Conservation (phyloP, 2,888 invertebrate species). For the Torymus auratus region DNA sequence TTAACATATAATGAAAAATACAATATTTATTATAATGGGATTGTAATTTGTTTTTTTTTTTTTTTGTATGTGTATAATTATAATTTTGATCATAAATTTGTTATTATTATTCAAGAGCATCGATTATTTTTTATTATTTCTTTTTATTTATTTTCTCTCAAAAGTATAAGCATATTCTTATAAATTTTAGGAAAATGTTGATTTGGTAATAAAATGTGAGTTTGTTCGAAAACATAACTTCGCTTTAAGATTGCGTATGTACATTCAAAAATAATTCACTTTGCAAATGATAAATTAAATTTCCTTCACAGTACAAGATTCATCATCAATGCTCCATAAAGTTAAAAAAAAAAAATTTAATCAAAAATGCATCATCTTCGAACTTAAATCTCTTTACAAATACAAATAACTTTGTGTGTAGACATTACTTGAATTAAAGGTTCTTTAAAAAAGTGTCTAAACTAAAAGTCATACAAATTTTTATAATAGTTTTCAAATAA, state of each 20-base stretch:
- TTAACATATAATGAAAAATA: constrained; percentile 36
- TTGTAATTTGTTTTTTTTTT: neutral
- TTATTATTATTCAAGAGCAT: constrained; percentile 44
- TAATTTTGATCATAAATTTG: constrained; percentile 3
- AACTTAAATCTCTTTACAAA: constrained; percentile 54
- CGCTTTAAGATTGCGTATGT: constrained; percentile 50
- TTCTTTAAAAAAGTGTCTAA: constrained; percentile 47
- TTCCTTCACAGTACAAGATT: constrained; percentile 45
- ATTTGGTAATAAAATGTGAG: constrained; percentile 49
- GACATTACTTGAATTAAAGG: constrained; percentile 38
- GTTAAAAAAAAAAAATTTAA: constrained; percentile 52
- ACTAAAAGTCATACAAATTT: constrained; percentile 49
- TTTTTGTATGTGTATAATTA: no score
- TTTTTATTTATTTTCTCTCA: constrained; percentile 16
- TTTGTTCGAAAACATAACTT: constrained; percentile 51
- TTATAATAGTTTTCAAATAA: constrained; percentile 32
- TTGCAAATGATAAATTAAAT: constrained; percentile 51
- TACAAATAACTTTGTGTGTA: constrained; percentile 51
- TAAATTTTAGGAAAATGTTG: constrained; percentile 28
- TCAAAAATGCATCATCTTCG: constrained; percentile 48
- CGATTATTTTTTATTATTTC: constrained; percentile 6
- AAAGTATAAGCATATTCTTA: constrained; percentile 30
- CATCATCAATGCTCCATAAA: constrained; percentile 53
- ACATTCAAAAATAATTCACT: constrained; percentile 57
- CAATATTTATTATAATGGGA: constrained; percentile 31